phyloP scores from a whole-genome alignment of 2,113 vertebrate species.

The Peromyscus polionotus region DNA sequence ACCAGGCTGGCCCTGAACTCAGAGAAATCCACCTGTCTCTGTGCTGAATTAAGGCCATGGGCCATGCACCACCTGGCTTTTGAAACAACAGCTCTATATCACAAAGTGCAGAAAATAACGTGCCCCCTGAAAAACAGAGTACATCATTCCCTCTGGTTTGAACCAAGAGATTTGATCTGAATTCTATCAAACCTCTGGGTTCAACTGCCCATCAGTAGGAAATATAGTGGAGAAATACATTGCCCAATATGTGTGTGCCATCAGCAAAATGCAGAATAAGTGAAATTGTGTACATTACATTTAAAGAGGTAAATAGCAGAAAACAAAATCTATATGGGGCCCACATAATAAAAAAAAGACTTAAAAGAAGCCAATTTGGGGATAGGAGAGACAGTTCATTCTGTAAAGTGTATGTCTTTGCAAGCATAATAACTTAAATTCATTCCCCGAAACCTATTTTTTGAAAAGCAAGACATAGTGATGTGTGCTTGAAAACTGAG shows the following conservation, averaged over 20 bases:
- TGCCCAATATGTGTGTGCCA: background rate
- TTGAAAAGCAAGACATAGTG: background rate
- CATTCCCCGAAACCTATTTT: background rate
- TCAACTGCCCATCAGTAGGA: background rate
- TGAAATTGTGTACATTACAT: background rate
- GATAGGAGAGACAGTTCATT: background rate
- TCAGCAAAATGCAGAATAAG: constrained; percentile 28
- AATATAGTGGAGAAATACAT: constrained; percentile 25
- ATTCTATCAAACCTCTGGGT: constrained; percentile 1
- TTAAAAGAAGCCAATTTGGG: background rate
- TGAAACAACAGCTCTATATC: background rate
- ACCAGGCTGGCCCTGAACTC: background rate
- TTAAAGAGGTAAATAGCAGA: background rate
- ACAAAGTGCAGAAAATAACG: background rate
- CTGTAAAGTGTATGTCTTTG: background rate
- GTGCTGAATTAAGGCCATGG: background rate
- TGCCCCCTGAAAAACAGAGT: background rate
- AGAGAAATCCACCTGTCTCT: background rate
- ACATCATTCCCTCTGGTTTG: background rate
- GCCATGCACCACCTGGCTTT: background rate
- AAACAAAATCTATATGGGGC: background rate
- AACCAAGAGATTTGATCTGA: constrained; percentile 13
- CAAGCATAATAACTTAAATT: background rate
- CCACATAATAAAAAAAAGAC: constrained; percentile 14
- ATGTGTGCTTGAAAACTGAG: background rate